phyloP scores from a whole-genome alignment of 1,140 invertebrate species.

The Leptestheria dahalacensis region DNA sequence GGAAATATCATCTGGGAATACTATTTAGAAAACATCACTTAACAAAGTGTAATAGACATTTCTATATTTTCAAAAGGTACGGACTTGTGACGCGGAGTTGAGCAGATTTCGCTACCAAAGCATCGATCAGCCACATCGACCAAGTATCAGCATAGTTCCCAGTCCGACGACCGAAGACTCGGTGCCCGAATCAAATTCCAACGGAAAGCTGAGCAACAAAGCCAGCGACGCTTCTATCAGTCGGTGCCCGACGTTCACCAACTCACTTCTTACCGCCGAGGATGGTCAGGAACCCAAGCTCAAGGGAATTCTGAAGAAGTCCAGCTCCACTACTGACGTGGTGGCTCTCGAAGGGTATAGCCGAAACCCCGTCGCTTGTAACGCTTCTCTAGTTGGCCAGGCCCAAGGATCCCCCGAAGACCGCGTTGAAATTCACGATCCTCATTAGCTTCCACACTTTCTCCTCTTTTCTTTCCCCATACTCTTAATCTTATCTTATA shows the following conservation, averaged over 20 bases:
- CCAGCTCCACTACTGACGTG: conserved; percentile 20
- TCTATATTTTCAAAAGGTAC: neutral
- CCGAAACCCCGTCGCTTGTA: neutral
- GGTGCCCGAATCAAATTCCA: neutral
- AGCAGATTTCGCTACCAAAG: neutral
- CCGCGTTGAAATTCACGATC: too few relatives aligned
- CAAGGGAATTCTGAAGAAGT: conserved; percentile 27
- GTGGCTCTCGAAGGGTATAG: neutral
- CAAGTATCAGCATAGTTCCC: neutral
- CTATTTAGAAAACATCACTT: too few relatives aligned
- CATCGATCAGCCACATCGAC: neutral
- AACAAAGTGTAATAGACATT: neutral
- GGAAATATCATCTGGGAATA: too few relatives aligned
- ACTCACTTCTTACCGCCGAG: too few relatives aligned
- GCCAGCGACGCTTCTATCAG: neutral
- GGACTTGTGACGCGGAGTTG: neutral
- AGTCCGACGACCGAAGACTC: neutral
- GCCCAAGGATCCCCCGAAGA: conserved; percentile 22
- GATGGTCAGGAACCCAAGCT: conserved; percentile 19
- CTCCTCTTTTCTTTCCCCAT: too few relatives aligned
- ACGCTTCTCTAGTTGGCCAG: conserved; percentile 12
- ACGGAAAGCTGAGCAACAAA: neutral
- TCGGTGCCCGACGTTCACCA: too few relatives aligned
- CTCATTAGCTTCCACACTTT: too few relatives aligned
- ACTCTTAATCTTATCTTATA: too few relatives aligned